phyloP scores from a whole-genome alignment of 2,888 invertebrate species.

The Dynastes grantii region DNA sequence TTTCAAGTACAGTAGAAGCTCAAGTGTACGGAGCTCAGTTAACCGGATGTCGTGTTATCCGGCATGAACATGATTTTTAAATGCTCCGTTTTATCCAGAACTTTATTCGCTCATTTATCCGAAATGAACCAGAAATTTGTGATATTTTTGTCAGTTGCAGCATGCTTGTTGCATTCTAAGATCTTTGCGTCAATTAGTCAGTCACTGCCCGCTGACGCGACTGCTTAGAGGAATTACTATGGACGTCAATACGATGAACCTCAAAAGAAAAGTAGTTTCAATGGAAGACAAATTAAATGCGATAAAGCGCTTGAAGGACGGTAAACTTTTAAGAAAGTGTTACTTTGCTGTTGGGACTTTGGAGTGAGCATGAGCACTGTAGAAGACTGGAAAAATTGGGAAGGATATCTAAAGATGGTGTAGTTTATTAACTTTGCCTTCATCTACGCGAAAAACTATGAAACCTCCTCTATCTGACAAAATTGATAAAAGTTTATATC shows the following conservation, averaged over 20 bases:
- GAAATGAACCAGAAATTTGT: neutral
- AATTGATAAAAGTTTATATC: too few species aligned
- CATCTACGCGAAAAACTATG: neutral
- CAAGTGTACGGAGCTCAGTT: neutral
- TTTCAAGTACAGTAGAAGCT: neutral
- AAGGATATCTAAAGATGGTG: neutral
- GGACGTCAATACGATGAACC: neutral
- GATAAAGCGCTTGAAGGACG: neutral
- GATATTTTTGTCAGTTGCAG: too few species aligned
- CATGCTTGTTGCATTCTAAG: too few species aligned
- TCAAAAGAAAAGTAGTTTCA: neutral
- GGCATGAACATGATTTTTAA: neutral
- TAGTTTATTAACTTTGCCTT: constrained; percentile 2
- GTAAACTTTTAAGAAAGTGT: neutral
- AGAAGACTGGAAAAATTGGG: neutral
- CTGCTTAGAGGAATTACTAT: neutral
- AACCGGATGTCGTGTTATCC: neutral
- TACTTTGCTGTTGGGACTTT: neutral
- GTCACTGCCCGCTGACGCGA: neutral
- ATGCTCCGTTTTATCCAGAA: neutral
- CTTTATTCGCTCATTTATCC: too few species aligned
- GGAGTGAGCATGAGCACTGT: neutral
- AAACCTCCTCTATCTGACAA: too few species aligned
- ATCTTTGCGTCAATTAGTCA: too few species aligned
- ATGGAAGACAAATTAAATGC: neutral